Conservation (phyloP, 1,140 invertebrate species). For the Stenopsyche tienmushanensis region DNA sequence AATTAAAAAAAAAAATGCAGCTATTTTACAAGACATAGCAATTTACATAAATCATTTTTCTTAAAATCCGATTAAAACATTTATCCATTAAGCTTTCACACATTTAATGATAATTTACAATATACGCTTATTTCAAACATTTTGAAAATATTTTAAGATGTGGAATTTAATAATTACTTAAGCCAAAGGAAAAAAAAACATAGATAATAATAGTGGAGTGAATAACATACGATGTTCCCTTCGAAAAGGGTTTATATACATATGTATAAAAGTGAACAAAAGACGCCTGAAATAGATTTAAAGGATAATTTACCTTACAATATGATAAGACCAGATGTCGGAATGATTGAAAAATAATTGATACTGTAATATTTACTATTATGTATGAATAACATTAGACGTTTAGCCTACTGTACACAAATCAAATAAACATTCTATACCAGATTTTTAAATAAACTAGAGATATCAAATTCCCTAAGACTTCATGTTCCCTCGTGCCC, state of each 20-base stretch:
- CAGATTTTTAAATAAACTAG: constrained; percentile 40
- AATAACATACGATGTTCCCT: neutral
- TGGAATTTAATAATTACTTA: neutral
- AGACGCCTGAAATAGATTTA: constrained; percentile 24
- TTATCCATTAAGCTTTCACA: constrained; percentile 17
- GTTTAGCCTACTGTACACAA: constrained; percentile 41
- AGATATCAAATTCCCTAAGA: constrained; percentile 38
- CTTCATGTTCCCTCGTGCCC: constrained; percentile 33
- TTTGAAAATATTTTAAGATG: neutral
- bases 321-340: constrained; percentile 30
- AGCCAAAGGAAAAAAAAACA: constrained; percentile 1
- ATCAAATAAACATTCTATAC: constrained; percentile 40
- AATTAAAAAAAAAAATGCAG: constrained; percentile 26
- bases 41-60: neutral
- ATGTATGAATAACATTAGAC: constrained; percentile 37
- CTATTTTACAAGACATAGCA: constrained; percentile 33
- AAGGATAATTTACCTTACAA: constrained; percentile 3
- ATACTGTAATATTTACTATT: constrained; percentile 31
- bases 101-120: constrained; percentile 17
- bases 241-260: no score
- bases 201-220: neutral
- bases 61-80: neutral
- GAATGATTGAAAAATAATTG: constrained; percentile 39
- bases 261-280: no score
- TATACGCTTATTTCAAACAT: neutral